phyloP scores from a whole-genome alignment of 1,140 invertebrate species.

The Tetragnatha versicolor region DNA sequence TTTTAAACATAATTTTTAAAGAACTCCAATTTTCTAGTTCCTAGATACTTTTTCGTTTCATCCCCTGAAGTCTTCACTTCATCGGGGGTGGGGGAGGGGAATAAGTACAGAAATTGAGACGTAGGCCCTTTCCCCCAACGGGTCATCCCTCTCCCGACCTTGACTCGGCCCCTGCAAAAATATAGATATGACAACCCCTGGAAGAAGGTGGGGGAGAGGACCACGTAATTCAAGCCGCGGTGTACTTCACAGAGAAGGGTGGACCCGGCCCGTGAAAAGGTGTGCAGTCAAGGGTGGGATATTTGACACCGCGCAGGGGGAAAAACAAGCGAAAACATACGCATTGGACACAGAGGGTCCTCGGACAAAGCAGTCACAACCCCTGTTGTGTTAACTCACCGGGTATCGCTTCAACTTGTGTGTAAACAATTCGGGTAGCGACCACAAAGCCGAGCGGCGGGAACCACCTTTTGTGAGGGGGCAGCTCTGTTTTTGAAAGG shows the following conservation, averaged over 20 bases:
- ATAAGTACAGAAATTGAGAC: too few species aligned
- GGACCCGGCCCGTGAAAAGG: constrained; percentile 35
- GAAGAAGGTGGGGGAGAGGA: constrained; percentile 18
- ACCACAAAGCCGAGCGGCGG: constrained; percentile 44
- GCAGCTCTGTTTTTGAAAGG: background rate
- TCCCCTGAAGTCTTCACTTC: too few species aligned
- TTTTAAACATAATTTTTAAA: too few species aligned
- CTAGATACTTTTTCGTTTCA: too few species aligned
- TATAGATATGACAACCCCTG: too few species aligned
- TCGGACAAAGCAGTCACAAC: constrained; percentile 53
- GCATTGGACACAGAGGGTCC: constrained; percentile 46
- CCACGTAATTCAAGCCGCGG: constrained; percentile 34
- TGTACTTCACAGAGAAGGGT: constrained; percentile 33
- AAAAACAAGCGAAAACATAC: constrained; percentile 55
- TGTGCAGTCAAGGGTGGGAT: constrained; percentile 49
- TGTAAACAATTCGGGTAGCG: constrained; percentile 50
- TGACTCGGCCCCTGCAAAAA: too few species aligned
- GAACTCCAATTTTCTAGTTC: too few species aligned
- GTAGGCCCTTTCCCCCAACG: too few species aligned
- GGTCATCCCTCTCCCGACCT: too few species aligned
- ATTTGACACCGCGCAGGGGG: constrained; percentile 51
- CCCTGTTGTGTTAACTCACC: constrained; percentile 52
- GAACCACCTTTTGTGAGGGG: background rate
- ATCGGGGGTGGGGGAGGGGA: too few species aligned
- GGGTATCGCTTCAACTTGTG: constrained; percentile 49